Percentiles rank a stretch among this genome's conserved stretches.
phyloP scores from a whole-genome alignment of 2,888 invertebrate species.

The Neocrepidodera transversa region DNA sequence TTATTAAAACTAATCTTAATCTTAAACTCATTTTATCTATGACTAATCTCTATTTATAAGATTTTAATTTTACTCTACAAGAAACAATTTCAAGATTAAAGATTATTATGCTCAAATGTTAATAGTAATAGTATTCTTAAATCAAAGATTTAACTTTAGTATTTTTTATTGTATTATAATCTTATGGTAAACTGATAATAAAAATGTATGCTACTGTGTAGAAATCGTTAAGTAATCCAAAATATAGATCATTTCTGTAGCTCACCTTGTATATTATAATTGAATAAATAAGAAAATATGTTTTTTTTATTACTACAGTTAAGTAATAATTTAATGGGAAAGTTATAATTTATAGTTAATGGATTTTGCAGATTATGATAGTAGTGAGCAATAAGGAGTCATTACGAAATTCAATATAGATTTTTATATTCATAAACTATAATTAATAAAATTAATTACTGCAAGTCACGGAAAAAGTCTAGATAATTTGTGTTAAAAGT shows the following conservation, averaged over 20 bases:
- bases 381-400: not conserved
- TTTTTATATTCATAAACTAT: not conserved
- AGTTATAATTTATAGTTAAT: not conserved
- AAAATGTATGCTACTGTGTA: too few species aligned
- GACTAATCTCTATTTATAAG: too few species aligned
- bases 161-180: too few species aligned
- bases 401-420: not conserved
- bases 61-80: too few species aligned
- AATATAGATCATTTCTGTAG: not conserved
- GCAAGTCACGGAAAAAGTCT: not conserved
- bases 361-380: not conserved
- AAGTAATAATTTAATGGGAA: not conserved
- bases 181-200: too few species aligned
- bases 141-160: too few species aligned
- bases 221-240: too few species aligned
- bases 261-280: not conserved
- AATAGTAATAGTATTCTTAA: too few species aligned
- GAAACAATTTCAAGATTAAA: too few species aligned
- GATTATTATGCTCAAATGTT: too few species aligned
- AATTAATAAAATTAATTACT: not conserved
- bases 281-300: not conserved
- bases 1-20: too few species aligned
- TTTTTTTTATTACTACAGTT: not conserved
- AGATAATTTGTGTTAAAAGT: not conserved
- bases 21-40: too few species aligned